Evolutionary conservation across 1,140 invertebrate species (phyloP).

Genomic region (Ips typographus): DNA sequence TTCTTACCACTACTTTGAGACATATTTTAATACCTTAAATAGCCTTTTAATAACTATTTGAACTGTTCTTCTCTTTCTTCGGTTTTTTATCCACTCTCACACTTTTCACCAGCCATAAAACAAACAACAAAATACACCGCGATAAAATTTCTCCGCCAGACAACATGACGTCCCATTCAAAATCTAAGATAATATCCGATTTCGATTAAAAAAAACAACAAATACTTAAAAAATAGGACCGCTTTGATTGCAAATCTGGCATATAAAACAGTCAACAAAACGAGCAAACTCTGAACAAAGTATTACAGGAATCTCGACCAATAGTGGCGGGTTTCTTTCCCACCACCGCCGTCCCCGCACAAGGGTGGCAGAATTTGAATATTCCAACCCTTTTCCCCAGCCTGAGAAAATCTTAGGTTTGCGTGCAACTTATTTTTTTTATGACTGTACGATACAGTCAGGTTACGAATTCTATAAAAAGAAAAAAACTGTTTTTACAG

Average conservation of each 20-base stretch:
- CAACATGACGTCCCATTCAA: conserved; percentile 11
- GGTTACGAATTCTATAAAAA: too few species aligned
- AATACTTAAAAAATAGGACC: background rate
- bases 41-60: background rate
- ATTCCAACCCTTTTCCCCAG: conserved; percentile 5
- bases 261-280: conserved; percentile 24
- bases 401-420: background rate
- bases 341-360: background rate
- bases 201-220: background rate
- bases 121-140: conserved; percentile 19
- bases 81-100: conserved; percentile 2
- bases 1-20: conserved; percentile 53
- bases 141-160: conserved; percentile 24
- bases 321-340: conserved; percentile 25
- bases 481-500: too few species aligned
- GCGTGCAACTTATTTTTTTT: conserved; percentile 11
- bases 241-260: conserved; percentile 16
- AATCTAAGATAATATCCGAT: background rate
- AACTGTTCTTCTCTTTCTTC: background rate
- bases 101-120: conserved; percentile 15
- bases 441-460: too few species aligned
- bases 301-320: conserved; percentile 40
- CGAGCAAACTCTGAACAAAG: conserved; percentile 19
- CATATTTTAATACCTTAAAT: conserved; percentile 39
- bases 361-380: conserved; percentile 27